Evolutionary conservation across 2,797 vertebrate genomes (phyloP), one percentile per base, ranked within the genome.

Genomic region (Halcyon smyrnensis): DNA sequence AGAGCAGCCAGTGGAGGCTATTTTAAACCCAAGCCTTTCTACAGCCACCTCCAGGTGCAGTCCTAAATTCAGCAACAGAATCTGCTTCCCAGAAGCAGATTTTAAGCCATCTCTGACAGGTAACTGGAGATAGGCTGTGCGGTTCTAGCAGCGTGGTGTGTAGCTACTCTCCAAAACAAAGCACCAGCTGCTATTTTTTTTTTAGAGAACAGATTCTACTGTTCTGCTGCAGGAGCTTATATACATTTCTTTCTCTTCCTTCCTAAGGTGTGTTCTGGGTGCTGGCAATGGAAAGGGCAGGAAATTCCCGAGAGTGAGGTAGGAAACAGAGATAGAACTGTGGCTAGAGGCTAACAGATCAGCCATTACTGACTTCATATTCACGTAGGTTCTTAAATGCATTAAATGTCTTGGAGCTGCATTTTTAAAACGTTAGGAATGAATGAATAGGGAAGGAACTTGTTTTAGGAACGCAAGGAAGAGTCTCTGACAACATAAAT

Each of bases 61-160:
- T 16, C 84, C 89, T 92, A 92, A 90, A 91, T 86, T 89, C 95
- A 87, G 90, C 77, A 95, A 64, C 45, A 36, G 45, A 28, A 62
- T 75, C 78, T 75, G 48, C 76, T 95, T 95, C 71, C 67, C 90
- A 92, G 91, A 90, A 93, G 37, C 5, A 69, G 77, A 90, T 71
- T 86, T 84, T 28, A 76, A 89, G 9, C 57, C 79, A 39, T 28
- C 50, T 63, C 82, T 71, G 45, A 79, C 80, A 84, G 84, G 80
- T 74, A 96, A 75, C 74, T 63, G 83, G 79, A 96, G 69, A 94
- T 24, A 43, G 0, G 4, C 50, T 56, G 62, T 9, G 43, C 32
- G 48, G 69, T 67, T 86, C 48, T 48, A 50, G 43, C 64, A 48
- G 59, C 36, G 84, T 3, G 21, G 59, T 32, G 56, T 24, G n/a